Percentiles rank a stretch among this genome's conserved stretches.
Evolutionary conservation across 2,113 vertebrate species (phyloP).

Genomic region (Nothocercus nigrocapillus): DNA sequence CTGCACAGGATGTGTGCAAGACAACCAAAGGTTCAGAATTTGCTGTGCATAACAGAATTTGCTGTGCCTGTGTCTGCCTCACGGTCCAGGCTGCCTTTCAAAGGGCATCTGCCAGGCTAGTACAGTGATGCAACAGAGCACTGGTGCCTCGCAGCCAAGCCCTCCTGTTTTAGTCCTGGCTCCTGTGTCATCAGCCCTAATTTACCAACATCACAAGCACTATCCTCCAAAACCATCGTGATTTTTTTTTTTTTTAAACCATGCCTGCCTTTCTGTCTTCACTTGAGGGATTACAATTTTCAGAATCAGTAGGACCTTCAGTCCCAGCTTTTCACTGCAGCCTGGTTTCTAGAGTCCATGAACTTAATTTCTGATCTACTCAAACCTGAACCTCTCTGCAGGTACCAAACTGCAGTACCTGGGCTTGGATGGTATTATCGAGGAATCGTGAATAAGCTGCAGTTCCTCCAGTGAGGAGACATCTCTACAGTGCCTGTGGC

Average conservation of each 20-base stretch:
- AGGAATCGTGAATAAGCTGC: background rate
- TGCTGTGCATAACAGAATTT: background rate
- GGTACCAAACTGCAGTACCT: background rate
- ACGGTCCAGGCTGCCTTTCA: too few relatives aligned
- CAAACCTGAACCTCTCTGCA: background rate
- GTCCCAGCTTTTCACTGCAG: background rate
- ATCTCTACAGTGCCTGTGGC: background rate
- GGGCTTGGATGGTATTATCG: background rate
- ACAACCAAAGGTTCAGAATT: background rate
- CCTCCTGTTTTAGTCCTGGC: background rate
- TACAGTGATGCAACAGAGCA: background rate
- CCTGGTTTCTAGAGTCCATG: background rate
- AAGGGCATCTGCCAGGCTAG: background rate
- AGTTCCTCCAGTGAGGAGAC: background rate
- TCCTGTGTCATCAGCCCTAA: background rate
- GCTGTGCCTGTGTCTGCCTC: background rate
- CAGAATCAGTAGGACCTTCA: background rate
- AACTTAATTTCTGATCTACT: background rate
- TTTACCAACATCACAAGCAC: background rate
- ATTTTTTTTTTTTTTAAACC: background rate
- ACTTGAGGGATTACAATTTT: background rate
- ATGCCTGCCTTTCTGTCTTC: background rate
- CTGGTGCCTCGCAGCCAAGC: background rate
- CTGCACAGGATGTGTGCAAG: background rate
- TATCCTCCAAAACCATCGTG: background rate